phyloP scores from a whole-genome alignment of 2,797 vertebrate species.

The Sebastes umbrosus region DNA sequence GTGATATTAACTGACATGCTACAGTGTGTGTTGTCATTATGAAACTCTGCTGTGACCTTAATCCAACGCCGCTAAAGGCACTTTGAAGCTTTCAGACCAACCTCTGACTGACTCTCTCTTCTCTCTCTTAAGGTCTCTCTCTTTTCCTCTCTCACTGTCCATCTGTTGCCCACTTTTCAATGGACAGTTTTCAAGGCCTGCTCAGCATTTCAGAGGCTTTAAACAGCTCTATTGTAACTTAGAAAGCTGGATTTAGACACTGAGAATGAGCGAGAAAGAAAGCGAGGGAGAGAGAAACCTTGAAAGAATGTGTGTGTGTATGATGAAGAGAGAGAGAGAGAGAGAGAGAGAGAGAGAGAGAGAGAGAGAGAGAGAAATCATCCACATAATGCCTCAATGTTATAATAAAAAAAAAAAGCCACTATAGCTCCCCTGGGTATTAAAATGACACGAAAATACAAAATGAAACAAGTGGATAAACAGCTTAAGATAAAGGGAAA shows the following conservation, averaged over 20 bases:
- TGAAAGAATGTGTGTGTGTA: background rate
- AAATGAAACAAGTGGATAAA: constrained; percentile 57
- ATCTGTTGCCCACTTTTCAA: constrained; percentile 62
- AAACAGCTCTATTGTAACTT: constrained; percentile 55
- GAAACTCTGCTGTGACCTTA: constrained; percentile 72
- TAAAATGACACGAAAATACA: constrained; percentile 50
- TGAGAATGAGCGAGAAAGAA: constrained; percentile 23
- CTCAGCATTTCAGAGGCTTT: constrained; percentile 60
- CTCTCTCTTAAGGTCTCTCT: constrained; percentile 14
- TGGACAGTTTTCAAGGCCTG: constrained; percentile 56
- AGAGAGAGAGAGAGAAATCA: constrained; percentile 18
- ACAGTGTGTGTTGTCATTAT: constrained; percentile 55
- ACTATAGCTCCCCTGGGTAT: constrained; percentile 32
- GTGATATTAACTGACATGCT: constrained; percentile 63
- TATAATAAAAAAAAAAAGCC: constrained; percentile 27
- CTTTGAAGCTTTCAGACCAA: constrained; percentile 65
- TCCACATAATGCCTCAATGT: constrained; percentile 41
- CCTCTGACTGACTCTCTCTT: constrained; percentile 27
- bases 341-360: background rate
- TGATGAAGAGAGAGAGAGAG: no score
- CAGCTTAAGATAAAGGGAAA: constrained; percentile 56
- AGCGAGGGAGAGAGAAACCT: background rate
- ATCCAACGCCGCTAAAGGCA: constrained; percentile 62
- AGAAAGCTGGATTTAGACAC: constrained; percentile 61
- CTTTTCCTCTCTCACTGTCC: constrained; percentile 25